phyloP scores from a whole-genome alignment of 2,888 invertebrate species.

The Eristalinus sepulchralis region DNA sequence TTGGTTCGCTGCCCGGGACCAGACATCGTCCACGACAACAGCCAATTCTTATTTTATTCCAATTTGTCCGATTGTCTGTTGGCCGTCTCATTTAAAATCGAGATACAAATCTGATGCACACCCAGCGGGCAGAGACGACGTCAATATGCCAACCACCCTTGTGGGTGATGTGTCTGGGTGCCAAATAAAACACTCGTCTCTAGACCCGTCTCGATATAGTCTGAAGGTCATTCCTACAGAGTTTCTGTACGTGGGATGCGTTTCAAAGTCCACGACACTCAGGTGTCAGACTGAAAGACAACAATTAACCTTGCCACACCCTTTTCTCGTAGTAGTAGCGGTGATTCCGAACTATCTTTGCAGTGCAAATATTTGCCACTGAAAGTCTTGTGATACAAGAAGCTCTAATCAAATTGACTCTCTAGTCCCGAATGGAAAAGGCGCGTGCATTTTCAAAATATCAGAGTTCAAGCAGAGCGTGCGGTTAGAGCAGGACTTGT shows the following conservation, averaged over 20 bases:
- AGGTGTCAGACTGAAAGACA: not conserved
- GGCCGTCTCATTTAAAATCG: slow-evolving; percentile 63
- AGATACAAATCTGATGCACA: slow-evolving; percentile 53
- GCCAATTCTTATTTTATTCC: slow-evolving; percentile 12
- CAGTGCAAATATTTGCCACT: not conserved
- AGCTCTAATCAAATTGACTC: not conserved
- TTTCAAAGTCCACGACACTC: no score
- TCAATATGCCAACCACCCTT: no score
- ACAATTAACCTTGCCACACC: not conserved
- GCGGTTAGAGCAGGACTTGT: not conserved
- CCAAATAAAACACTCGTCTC: no score
- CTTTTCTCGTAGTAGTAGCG: not conserved
- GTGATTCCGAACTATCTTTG: not conserved
- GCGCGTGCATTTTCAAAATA: not conserved
- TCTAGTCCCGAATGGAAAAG: not conserved
- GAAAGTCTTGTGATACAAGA: not conserved
- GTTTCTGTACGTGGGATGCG: no score
- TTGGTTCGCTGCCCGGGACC: no score
- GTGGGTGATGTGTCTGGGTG: no score
- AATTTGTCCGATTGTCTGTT: slow-evolving; percentile 59
- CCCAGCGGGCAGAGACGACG: slow-evolving; percentile 2
- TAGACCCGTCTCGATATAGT: no score
- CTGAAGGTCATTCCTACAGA: no score
- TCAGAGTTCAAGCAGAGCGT: not conserved
- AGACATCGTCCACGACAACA: slow-evolving; percentile 2